Base-by-base conservation (phyloP, 2,113 vertebrate species). In the Lasiurus borealis region DNA sequence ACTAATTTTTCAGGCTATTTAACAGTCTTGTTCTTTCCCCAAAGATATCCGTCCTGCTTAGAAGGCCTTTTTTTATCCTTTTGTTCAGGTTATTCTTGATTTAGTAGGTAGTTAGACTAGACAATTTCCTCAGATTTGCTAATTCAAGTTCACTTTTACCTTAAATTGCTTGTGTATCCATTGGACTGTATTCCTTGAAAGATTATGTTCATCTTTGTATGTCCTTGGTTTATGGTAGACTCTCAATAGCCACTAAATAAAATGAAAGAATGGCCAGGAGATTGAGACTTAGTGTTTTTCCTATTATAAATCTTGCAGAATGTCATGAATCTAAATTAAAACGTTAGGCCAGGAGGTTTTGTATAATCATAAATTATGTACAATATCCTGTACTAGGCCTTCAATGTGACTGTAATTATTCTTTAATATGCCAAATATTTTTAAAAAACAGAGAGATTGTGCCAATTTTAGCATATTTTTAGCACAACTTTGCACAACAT, bases 261-360 rank as follows among this genome's bases (percentile, higher is more conserved):
- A 84, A 83, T 89, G 16, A 94, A 97, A 93, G 21, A 72, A 90
- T 54, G 52, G 68, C 52, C 71, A n/a, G 25, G 13, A 91, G 13
- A 66, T 88, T 72, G 81, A 94, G 36, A 90, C 2, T 62, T 86
- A 34, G 13, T 10, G 7, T 34, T 40, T 78, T 84, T 90, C 19
- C 23, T 25, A 76, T 83, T 88, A 27, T n/a, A 82, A 85, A 78
- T 81, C 21, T 81, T 69, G 44, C 21, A 89, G 34, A 87, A 50
- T 57, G 40, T 68, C 52, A 57, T 64, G 19, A 72, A 44, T 93
- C 27, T 92, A 59, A 91, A 57, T 88, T 80, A 77, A 64, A 94
- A 88, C 68, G 2, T 86, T 40, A 95, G 75, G 6, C 19, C 71
- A 27, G 52, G 5, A 59, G 50, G 29, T 34, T 93, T 29, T 71